Base-by-base conservation (phyloP, 2,113 vertebrate genomes). In the Cynopterus brachyotis region DNA sequence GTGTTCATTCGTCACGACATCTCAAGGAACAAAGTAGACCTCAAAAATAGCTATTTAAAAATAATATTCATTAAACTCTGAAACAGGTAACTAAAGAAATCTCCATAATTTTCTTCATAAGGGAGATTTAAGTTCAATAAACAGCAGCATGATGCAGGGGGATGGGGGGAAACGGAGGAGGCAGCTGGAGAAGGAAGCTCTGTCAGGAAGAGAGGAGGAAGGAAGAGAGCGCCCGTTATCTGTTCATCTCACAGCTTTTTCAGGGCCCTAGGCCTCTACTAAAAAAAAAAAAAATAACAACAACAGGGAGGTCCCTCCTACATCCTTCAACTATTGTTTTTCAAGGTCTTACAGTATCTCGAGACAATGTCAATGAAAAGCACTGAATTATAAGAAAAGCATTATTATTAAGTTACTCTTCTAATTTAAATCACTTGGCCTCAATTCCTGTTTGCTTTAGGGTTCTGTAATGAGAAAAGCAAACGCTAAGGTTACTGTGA, bases 381-480 rank as follows among this genome's bases (percentile, higher is more conserved):
- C 8, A 59, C 11, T 45, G 22, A n/a, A 76, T 76, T 92, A 28
- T 37, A 57, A 95, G 91, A 55, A 95, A 89, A 84, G 15, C 64
- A 12, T 57, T 83, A 72, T 66, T 78, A 55, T 50, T 78, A 89
- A 84, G 57, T 91, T 45, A 75, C 15, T 50, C 60, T 85, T 91
- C 91, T 66, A 67, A 94, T 89, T 95, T 79, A 94, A 91, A 62
- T 72, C 26, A 91, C 47, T 88, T 90, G 91, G 67, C 67, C 84
- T 60, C 3, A 53, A 45, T 91, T 97, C 93, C 95, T 96, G 91
- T 97, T 96, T 94, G 91, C 81, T 98, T 89, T 70, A 28, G n/a
- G 24, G 40, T 17, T 89, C 53, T 53, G 32, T 73, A 84, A 78
- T 37, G 45, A 96, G 94, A 84, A 91, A 94, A 96, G 55, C 96